These are phyloP conservation scores for Spisula solida DNA, from an alignment of 2,888 invertebrate genomes.

Conservation along the genomic window DNA sequence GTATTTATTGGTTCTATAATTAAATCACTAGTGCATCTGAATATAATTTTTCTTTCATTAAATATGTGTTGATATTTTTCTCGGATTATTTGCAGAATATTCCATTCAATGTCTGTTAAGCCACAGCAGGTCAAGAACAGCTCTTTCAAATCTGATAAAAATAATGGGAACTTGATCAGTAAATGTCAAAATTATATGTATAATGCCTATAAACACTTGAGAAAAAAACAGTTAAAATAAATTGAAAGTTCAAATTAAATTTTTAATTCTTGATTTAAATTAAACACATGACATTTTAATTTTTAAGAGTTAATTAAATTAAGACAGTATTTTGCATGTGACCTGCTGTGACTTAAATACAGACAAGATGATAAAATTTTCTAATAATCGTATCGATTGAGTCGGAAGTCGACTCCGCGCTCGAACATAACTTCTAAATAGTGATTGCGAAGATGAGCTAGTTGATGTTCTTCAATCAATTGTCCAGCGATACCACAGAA, in stretches of 20 bases:
- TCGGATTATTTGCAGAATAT: constrained; percentile 66
- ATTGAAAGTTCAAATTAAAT: not conserved
- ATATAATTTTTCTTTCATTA: constrained; percentile 68
- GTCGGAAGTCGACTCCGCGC: constrained; percentile 53
- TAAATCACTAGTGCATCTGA: constrained; percentile 73
- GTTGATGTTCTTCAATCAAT: constrained; percentile 50
- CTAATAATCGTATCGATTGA: constrained; percentile 66
- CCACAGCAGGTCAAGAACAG: constrained; percentile 76
- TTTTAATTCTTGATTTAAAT: not conserved
- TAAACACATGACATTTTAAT: no score
- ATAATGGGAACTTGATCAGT: not conserved
- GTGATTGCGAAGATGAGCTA: constrained; percentile 49
- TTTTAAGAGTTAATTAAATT: not conserved
- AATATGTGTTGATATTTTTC: constrained; percentile 71
- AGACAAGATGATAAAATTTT: not conserved
- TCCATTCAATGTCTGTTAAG: constrained; percentile 74
- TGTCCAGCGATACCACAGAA: constrained; percentile 63
- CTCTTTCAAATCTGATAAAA: constrained; percentile 65
- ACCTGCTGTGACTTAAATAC: constrained; percentile 35
- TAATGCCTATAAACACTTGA: not conserved
- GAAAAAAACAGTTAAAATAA: not conserved
- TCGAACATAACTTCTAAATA: constrained; percentile 50
- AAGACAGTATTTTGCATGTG: constrained; percentile 36
- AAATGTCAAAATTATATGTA: not conserved
- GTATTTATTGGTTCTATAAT: constrained; percentile 66